These are phyloP conservation scores for Progne subis DNA, from an alignment of 2,113 vertebrate species.

Conservation along the genomic window DNA sequence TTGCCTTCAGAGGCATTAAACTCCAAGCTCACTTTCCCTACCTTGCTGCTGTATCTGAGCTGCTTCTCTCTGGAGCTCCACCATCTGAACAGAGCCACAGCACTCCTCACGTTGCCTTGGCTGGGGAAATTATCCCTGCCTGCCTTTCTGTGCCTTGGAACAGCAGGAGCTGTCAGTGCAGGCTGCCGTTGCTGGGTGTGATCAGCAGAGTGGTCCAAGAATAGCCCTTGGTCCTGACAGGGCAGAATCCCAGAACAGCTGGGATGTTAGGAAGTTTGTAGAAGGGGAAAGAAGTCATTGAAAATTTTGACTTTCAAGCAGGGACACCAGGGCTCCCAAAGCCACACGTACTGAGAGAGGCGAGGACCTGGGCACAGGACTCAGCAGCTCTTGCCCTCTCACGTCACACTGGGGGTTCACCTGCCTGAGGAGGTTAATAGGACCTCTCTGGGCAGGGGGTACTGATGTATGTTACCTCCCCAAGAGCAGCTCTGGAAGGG, in stretches of 20 bases:
- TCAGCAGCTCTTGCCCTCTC: not conserved
- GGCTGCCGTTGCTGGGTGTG: not conserved
- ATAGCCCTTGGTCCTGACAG: not conserved
- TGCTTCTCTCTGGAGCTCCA: not conserved
- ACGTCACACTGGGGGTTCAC: not conserved
- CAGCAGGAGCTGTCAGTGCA: not conserved
- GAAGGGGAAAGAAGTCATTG: not conserved
- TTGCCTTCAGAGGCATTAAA: not conserved
- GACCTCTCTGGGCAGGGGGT: not conserved
- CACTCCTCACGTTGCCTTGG: not conserved
- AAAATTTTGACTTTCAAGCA: not conserved
- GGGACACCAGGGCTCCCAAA: not conserved
- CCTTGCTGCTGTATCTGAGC: not conserved
- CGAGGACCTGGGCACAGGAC: not conserved
- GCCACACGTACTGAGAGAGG: not conserved
- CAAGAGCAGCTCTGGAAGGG: not conserved
- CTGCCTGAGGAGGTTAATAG: not conserved
- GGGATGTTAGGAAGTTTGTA: not conserved
- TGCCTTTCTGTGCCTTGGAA: not conserved
- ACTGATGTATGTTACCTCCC: not conserved
- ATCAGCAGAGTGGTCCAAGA: not conserved
- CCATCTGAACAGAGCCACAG: not conserved
- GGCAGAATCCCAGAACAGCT: not conserved
- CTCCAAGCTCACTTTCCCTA: not conserved
- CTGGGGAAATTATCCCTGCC: not conserved